These are phyloP conservation scores for Helogale parvula DNA, from an alignment of 2,113 vertebrate species.

Conservation along the genomic window DNA sequence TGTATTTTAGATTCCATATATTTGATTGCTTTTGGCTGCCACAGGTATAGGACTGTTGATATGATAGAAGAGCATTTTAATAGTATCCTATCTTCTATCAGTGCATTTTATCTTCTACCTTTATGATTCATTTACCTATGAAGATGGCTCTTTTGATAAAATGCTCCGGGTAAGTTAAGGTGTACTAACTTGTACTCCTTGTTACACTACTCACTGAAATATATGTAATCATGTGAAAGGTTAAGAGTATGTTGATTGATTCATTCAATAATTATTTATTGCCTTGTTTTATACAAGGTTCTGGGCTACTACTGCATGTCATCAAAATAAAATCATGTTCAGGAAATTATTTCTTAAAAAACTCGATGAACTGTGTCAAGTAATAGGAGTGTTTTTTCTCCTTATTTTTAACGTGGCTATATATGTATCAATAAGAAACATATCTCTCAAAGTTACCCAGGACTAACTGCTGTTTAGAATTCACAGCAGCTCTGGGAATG, in stretches of 20 bases:
- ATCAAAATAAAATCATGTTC: background rate
- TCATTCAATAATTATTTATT: constrained; percentile 30
- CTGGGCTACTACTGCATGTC: background rate
- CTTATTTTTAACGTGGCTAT: background rate
- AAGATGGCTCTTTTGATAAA: background rate
- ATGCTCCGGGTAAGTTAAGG: background rate
- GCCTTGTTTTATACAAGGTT: background rate
- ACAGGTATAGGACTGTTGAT: background rate
- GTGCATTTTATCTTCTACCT: background rate
- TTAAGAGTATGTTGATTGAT: background rate
- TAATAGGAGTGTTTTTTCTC: background rate
- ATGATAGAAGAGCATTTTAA: background rate
- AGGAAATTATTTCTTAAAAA: background rate
- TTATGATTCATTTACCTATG: background rate
- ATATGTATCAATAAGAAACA: background rate
- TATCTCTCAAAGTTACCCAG: background rate
- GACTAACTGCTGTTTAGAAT: background rate
- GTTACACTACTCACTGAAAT: background rate
- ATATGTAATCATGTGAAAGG: background rate
- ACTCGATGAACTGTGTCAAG: background rate
- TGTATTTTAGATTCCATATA: background rate
- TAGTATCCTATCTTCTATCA: background rate
- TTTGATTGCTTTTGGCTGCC: background rate
- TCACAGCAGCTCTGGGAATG: background rate
- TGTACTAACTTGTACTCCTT: background rate